These are phyloP conservation scores for Picus viridis DNA, from an alignment of 2,797 vertebrate genomes.

Conservation along the genomic window DNA sequence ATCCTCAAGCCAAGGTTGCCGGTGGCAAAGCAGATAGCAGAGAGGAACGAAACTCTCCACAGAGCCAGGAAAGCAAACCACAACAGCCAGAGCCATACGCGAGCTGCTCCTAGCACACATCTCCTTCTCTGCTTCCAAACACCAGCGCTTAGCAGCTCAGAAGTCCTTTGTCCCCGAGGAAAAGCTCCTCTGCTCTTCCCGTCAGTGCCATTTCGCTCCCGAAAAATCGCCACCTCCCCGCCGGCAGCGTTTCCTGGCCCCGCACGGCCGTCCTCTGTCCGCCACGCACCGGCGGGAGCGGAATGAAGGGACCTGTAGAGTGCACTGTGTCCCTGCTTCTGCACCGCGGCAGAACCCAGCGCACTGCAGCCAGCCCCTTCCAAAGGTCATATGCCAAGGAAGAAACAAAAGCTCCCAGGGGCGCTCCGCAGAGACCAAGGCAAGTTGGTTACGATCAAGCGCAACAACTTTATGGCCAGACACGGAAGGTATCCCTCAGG, in stretches of 20 bases:
- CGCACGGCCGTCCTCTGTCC: neutral
- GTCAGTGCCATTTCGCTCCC: neutral
- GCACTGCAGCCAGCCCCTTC: neutral
- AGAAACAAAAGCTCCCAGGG: neutral
- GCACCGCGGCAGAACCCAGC: neutral
- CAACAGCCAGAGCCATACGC: neutral
- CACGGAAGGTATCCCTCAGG: neutral
- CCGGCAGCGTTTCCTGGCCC: neutral
- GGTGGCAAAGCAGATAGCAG: neutral
- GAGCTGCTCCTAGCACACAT: neutral
- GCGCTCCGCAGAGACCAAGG: neutral
- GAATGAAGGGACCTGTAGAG: constrained; percentile 44
- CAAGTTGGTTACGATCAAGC: constrained; percentile 22
- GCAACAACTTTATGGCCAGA: constrained; percentile 25
- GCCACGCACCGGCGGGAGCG: neutral
- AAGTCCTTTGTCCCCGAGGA: neutral
- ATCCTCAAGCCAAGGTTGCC: neutral
- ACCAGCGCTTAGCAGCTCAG: neutral
- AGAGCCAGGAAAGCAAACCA: neutral
- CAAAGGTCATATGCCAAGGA: neutral
- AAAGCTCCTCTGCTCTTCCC: neutral
- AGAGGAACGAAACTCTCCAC: neutral
- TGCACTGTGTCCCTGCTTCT: constrained; percentile 14
- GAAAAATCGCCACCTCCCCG: neutral
- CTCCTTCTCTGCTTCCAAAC: neutral